phyloP scores from a whole-genome alignment of 2,888 invertebrate species.

The Abscondita cerata region DNA sequence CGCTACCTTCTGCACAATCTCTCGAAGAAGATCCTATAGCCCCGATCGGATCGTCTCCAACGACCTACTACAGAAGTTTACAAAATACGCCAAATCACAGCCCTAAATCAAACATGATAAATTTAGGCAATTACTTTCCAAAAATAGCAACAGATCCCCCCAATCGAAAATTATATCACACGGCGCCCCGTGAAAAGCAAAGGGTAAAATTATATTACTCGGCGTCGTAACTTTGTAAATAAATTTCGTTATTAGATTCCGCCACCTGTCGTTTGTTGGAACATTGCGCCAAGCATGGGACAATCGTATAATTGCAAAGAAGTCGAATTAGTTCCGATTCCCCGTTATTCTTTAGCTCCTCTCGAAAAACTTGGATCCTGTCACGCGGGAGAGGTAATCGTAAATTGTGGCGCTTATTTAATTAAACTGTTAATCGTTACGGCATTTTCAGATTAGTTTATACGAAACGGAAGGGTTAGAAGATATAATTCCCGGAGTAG shows the following conservation, averaged over 20 bases:
- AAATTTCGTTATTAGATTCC: constrained; percentile 58
- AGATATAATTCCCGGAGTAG: constrained; percentile 59
- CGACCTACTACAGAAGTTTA: constrained; percentile 55
- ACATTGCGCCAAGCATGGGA: constrained; percentile 68
- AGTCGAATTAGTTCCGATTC: constrained; percentile 64
- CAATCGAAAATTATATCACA: constrained; percentile 65
- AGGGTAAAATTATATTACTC: constrained; percentile 55
- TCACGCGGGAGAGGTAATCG: constrained; percentile 64
- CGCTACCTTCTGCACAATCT: constrained; percentile 52
- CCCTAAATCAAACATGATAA: constrained; percentile 56
- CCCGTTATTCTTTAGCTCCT: constrained; percentile 63
- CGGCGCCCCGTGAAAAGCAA: constrained; percentile 66
- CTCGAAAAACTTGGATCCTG: constrained; percentile 65
- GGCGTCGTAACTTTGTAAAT: constrained; percentile 1
- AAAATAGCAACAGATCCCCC: constrained; percentile 57
- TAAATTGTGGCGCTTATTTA: constrained; percentile 37
- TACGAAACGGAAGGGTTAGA: constrained; percentile 63
- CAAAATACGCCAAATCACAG: constrained; percentile 55
- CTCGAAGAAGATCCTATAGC: constrained; percentile 38
- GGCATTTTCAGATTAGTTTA: constrained; percentile 60
- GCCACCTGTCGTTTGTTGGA: constrained; percentile 66
- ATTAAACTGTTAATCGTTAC: constrained; percentile 40
- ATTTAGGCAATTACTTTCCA: constrained; percentile 57
- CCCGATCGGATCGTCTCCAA: constrained; percentile 43
- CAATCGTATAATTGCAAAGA: constrained; percentile 66